Percentiles rank a stretch among this genome's conserved stretches.
These are phyloP conservation scores for Aphyosemion australe DNA, from an alignment of 2,113 vertebrate genomes.

Conservation along the genomic window DNA sequence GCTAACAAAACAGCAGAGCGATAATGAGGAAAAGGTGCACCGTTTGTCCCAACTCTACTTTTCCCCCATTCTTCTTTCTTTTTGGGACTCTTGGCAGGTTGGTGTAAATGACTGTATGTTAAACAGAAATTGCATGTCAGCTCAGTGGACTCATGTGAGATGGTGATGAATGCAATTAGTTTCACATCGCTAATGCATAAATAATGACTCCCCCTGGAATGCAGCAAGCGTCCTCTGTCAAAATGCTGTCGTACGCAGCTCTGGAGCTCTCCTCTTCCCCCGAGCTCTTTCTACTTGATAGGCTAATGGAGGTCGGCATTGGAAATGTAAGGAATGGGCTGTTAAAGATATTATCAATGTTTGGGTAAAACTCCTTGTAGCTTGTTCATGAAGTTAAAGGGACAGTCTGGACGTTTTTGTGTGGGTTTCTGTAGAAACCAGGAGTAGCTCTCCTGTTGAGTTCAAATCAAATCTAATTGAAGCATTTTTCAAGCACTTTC, in stretches of 20 bases:
- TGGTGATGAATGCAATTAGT: conserved; percentile 73
- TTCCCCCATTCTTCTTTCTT: no score
- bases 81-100: conserved; percentile 29
- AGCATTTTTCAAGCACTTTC: no score
- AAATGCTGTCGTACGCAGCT: conserved; percentile 36
- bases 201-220: conserved; percentile 66
- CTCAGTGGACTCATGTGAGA: conserved; percentile 40
- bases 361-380: background rate
- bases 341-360: background rate
- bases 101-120: conserved; percentile 45
- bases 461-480: no score
- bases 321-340: conserved; percentile 17
- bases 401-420: no score
- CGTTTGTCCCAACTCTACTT: background rate
- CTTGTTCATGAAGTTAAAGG: no score
- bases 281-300: conserved; percentile 4
- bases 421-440: no score
- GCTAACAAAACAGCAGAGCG: conserved; percentile 15
- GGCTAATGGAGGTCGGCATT: conserved; percentile 27
- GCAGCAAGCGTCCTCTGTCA: conserved; percentile 45
- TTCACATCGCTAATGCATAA: conserved; percentile 71
- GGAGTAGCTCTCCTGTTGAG: no score
- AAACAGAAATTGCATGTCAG: conserved; percentile 52
- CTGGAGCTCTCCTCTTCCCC: conserved; percentile 32
- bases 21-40: background rate